A percentile compares a stretch with the other conserved stretches of the same genome.
phyloP scores from a whole-genome alignment of 2,797 vertebrate genomes.

The Onychomys leucogaster region DNA sequence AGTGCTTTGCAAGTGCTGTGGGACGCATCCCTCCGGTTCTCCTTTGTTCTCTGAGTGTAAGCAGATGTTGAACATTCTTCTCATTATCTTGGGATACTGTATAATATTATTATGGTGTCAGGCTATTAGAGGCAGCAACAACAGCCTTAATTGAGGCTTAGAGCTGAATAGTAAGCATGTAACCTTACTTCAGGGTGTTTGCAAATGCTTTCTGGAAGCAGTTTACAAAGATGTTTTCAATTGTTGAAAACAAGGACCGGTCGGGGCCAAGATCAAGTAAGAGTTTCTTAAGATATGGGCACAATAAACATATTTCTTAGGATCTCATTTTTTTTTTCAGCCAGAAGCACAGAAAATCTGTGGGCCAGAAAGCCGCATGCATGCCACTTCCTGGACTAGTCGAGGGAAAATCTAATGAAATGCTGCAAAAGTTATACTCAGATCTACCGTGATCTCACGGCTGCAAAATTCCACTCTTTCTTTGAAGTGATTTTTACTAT shows the following conservation, averaged over 20 bases:
- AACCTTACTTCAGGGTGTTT: slow-evolving; percentile 78
- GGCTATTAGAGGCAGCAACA: slow-evolving; percentile 75
- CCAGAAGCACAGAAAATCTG: slow-evolving; percentile 76
- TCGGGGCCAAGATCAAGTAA: slow-evolving; percentile 86
- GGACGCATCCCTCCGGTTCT: slow-evolving; percentile 55
- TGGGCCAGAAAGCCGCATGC: slow-evolving; percentile 81
- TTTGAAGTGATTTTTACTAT: slow-evolving; percentile 83
- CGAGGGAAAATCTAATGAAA: slow-evolving; percentile 82
- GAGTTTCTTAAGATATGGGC: slow-evolving; percentile 83
- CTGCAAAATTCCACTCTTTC: slow-evolving; percentile 76
- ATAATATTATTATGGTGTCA: slow-evolving; percentile 81
- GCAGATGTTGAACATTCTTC: slow-evolving; percentile 75
- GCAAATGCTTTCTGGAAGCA: slow-evolving; percentile 80
- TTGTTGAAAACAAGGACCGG: slow-evolving; percentile 71
- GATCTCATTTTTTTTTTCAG: slow-evolving; percentile 79
- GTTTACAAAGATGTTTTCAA: slow-evolving; percentile 86
- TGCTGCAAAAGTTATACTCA: slow-evolving; percentile 70
- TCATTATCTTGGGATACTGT: slow-evolving; percentile 77
- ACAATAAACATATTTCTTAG: slow-evolving; percentile 83
- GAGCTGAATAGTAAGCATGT: slow-evolving; percentile 73
- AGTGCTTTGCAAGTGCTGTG: slow-evolving; percentile 6
- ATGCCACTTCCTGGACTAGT: slow-evolving; percentile 79
- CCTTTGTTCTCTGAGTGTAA: slow-evolving; percentile 79
- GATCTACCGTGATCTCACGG: slow-evolving; percentile 79
- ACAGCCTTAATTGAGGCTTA: slow-evolving; percentile 77